phyloP scores from a whole-genome alignment of 2,888 invertebrate species.

The Calameuta idolon region DNA sequence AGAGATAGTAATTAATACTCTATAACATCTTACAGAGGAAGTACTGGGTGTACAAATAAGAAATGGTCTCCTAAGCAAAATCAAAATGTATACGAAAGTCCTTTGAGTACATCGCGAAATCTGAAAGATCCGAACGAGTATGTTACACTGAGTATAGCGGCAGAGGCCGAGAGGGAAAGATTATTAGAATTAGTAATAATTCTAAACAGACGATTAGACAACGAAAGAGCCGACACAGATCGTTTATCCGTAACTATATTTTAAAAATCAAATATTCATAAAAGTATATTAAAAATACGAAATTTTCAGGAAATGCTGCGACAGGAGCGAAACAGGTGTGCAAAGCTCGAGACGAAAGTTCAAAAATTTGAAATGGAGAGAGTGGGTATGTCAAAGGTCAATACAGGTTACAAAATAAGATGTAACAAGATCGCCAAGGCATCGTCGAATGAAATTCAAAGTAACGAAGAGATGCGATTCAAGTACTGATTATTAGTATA shows the following conservation, averaged over 20 bases:
- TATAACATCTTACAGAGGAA: too few relatives aligned
- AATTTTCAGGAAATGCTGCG: slow-evolving; percentile 56
- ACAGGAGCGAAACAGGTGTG: slow-evolving; percentile 70
- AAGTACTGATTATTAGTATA: slow-evolving; percentile 30
- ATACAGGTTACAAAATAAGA: slow-evolving; percentile 55
- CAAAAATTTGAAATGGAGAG: slow-evolving; percentile 71
- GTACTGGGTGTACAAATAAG: too few relatives aligned
- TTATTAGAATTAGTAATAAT: slow-evolving; percentile 72
- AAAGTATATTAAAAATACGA: neutral
- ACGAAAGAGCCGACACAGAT: slow-evolving; percentile 67
- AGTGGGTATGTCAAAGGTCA: slow-evolving; percentile 61
- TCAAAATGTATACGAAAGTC: slow-evolving; percentile 13
- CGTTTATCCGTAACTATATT: slow-evolving; percentile 39
- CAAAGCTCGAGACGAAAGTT: slow-evolving; percentile 71
- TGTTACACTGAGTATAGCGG: slow-evolving; percentile 69
- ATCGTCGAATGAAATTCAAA: slow-evolving; percentile 57
- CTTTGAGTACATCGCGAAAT: slow-evolving; percentile 24
- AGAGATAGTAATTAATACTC: too few relatives aligned
- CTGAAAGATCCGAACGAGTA: slow-evolving; percentile 49
- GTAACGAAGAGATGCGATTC: slow-evolving; percentile 56
- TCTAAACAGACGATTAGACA: slow-evolving; percentile 71
- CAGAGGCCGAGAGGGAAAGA: slow-evolving; percentile 74
- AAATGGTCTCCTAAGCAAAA: too few relatives aligned
- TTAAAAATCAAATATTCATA: neutral
- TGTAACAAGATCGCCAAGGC: slow-evolving; percentile 50